Base-by-base conservation (phyloP, 2,797 vertebrate genomes). In the Sus cebifrons region DNA sequence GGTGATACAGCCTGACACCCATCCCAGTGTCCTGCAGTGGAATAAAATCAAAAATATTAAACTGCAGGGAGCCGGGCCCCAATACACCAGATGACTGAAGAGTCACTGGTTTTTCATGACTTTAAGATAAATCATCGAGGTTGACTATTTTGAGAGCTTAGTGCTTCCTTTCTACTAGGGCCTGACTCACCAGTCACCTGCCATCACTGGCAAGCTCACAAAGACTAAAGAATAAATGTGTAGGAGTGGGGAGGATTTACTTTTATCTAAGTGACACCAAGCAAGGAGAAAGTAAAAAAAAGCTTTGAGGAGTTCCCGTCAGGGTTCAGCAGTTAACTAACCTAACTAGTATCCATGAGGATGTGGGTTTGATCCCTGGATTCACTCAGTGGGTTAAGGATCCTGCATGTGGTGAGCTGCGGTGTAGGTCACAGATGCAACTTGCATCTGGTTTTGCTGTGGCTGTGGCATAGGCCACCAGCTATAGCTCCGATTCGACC, bases 151-250 rank as follows among this genome's bases (percentile, higher is more conserved):
- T 83, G 65, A 78, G 62, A 64, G 86, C 32, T 44, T 15, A 3
- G 27, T n/a, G 85, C 73, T 97, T 97, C 95, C 95, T 96, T 79
- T 86, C 86, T 25, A 15, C 58, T 65, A 49, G 11, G 65, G 27
- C 62, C 75, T 21, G 36, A 84, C 78, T 36, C 27, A 10, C 11
- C 0, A 16, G 44, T 62, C 29, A 40, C 74, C 91, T 93, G 70
- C 68, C 21, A 21, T 16, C 3, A 16, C 29, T 15, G 49, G 25
- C 32, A 85, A 62, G 81, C 64, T 74, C 36, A 95, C 86, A 94
- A 78, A 91, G 68, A 29, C 18, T 79, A 12, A 56, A 32, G 58
- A 7, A 40, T 74, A 0, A 0, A 8, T 56, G 49, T 40, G 49
- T 79, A 49, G 11, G 10, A 20, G 5, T 8, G 6, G 23, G 21